Percentiles rank a stretch among this genome's conserved stretches.
phyloP scores from a whole-genome alignment of 2,888 invertebrate genomes.

The Caenorhabditis sp. region DNA sequence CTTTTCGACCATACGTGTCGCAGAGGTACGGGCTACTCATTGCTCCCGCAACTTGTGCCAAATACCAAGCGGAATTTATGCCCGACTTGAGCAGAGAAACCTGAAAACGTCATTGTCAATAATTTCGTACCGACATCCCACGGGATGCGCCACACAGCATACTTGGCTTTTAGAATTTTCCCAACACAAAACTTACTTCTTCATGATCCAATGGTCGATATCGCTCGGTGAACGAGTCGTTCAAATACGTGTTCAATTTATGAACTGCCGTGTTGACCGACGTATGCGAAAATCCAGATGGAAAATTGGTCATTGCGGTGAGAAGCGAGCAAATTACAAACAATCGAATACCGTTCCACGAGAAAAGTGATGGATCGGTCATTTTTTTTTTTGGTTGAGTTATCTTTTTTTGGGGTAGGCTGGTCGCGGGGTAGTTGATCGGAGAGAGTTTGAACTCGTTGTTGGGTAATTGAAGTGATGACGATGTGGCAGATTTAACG shows the following conservation, averaged over 20 bases:
- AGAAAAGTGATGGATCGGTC: slow-evolving; percentile 39
- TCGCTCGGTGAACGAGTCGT: slow-evolving; percentile 53
- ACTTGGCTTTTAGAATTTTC: no score
- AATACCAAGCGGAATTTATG: slow-evolving; percentile 60
- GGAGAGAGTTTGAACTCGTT: slow-evolving; percentile 7
- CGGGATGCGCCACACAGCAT: no score
- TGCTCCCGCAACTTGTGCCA: slow-evolving; percentile 64
- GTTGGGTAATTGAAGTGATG: neutral
- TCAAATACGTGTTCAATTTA: slow-evolving; percentile 59
- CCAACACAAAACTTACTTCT: slow-evolving; percentile 18
- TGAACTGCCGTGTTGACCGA: slow-evolving; percentile 64
- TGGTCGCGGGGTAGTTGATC: slow-evolving; percentile 41
- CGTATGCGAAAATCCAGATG: slow-evolving; percentile 61
- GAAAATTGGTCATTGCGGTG: slow-evolving; percentile 66
- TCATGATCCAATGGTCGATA: slow-evolving; percentile 45
- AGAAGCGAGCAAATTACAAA: slow-evolving; percentile 60
- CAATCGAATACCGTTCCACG: slow-evolving; percentile 46
- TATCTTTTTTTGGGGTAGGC: no score
- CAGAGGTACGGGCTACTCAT: slow-evolving; percentile 59
- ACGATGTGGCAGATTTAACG: slow-evolving; percentile 31
- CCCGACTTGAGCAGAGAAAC: slow-evolving; percentile 45
- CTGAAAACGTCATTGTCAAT: no score
- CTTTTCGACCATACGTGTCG: slow-evolving; percentile 64
- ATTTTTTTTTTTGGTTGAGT: neutral
- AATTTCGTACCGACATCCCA: no score